Evolutionary conservation across 1,140 invertebrate genomes (phyloP).

Genomic region (Drosophila sp.): DNA sequence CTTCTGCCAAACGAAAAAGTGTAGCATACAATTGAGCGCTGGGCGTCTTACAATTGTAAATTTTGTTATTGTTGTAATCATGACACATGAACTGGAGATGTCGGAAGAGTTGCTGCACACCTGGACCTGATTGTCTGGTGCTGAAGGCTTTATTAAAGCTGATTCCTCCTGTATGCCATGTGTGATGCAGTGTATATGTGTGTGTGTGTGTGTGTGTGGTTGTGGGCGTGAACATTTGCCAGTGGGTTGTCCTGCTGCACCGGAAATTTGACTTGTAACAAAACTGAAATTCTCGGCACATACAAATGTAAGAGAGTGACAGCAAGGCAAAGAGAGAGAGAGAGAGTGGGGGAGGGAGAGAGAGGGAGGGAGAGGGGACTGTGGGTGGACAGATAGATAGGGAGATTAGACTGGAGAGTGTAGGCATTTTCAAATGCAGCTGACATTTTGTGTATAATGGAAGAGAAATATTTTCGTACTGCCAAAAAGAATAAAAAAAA

Average conservation of each 20-base stretch:
- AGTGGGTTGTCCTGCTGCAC: constrained; percentile 42
- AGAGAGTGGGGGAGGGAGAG: too few relatives aligned
- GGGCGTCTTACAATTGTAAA: neutral
- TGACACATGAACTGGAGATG: neutral
- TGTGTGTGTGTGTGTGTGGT: neutral
- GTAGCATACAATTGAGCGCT: constrained; percentile 5
- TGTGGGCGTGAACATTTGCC: constrained; percentile 13
- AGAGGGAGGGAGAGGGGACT: neutral
- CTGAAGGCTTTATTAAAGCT: constrained; percentile 74
- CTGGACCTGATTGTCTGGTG: constrained; percentile 52
- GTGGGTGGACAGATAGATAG: neutral
- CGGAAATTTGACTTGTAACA: constrained; percentile 74
- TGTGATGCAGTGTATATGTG: constrained; percentile 32
- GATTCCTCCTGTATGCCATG: constrained; percentile 26
- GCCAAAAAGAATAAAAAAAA: constrained; percentile 13
- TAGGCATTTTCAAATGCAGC: constrained; percentile 57
- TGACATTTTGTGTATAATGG: constrained; percentile 51
- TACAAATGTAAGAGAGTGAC: constrained; percentile 13
- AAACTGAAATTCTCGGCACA: constrained; percentile 50
- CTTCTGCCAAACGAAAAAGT: neutral
- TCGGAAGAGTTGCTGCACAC: constrained; percentile 19
- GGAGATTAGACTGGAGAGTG: constrained; percentile 13
- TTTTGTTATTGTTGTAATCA: constrained; percentile 1
- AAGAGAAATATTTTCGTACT: constrained; percentile 28
- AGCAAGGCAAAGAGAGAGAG: neutral